phyloP scores from a whole-genome alignment of 2,113 vertebrate species.

The Sturnira hondurensis region DNA sequence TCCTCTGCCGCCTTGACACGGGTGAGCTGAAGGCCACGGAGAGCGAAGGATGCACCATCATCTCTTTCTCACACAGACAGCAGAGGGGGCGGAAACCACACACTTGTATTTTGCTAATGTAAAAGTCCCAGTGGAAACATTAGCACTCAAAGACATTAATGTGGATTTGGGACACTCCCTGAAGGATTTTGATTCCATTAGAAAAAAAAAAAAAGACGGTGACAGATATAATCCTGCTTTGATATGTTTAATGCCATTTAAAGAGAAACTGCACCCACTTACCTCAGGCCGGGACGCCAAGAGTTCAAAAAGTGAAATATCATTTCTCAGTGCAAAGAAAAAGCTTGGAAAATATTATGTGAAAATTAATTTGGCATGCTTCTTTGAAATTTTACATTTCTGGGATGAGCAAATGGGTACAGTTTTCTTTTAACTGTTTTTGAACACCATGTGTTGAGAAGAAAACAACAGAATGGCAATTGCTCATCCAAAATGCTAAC shows the following conservation, averaged over 20 bases:
- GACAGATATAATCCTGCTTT: constrained; percentile 67
- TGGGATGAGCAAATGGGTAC: constrained; percentile 85
- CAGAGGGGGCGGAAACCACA: constrained; percentile 55
- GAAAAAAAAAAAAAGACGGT: constrained; percentile 57
- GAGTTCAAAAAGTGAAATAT: constrained; percentile 74
- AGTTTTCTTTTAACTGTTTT: constrained; percentile 88
- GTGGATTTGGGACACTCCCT: constrained; percentile 73
- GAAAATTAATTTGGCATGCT: constrained; percentile 83
- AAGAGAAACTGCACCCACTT: constrained; percentile 70
- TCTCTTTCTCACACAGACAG: constrained; percentile 51
- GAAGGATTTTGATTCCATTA: constrained; percentile 75
- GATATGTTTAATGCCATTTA: constrained; percentile 67
- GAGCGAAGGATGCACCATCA: not conserved
- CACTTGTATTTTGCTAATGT: constrained; percentile 60
- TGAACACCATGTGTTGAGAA: constrained; percentile 88
- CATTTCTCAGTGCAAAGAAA: constrained; percentile 65
- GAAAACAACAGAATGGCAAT: constrained; percentile 89
- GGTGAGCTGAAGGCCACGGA: constrained; percentile 56
- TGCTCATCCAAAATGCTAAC: constrained; percentile 88
- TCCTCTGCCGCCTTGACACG: not conserved
- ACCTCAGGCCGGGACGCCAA: constrained; percentile 61
- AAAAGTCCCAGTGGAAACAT: constrained; percentile 58
- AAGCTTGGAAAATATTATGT: constrained; percentile 76
- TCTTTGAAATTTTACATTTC: constrained; percentile 80
- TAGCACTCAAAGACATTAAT: constrained; percentile 69